phyloP scores from a whole-genome alignment of 2,888 invertebrate species.

The Netelia melanura region DNA sequence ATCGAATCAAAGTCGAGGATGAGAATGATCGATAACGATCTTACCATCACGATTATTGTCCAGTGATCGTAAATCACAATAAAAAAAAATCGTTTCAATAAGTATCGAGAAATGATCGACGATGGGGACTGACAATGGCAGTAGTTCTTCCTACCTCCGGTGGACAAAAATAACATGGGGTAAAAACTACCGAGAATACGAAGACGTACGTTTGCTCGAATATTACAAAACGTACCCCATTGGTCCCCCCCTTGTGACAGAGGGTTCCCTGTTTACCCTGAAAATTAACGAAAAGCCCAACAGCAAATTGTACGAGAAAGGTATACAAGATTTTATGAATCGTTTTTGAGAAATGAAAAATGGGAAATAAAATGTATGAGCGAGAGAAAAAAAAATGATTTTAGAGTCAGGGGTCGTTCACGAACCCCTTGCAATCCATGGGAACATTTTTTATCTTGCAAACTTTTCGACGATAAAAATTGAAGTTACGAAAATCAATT shows the following conservation, averaged over 20 bases:
- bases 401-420: neutral
- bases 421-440: neutral
- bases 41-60: neutral
- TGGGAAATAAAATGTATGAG: neutral
- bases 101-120: constrained; percentile 14
- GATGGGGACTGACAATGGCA: constrained; percentile 29
- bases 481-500: neutral
- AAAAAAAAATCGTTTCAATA: constrained; percentile 19
- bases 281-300: constrained; percentile 28
- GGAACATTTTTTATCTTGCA: neutral
- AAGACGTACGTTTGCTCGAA: constrained; percentile 12
- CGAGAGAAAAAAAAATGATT: neutral
- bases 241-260: neutral
- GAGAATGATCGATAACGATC: neutral
- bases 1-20: neutral
- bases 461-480: neutral
- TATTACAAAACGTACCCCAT: neutral
- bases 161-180: constrained; percentile 2
- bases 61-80: constrained; percentile 25
- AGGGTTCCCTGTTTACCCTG: constrained; percentile 29
- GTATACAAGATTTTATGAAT: constrained; percentile 1
- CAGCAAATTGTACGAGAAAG: constrained; percentile 26
- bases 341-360: constrained; percentile 1
- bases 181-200: neutral
- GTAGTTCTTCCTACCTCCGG: constrained; percentile 7